Evolutionary conservation across 2,888 invertebrate genomes (phyloP).

Genomic region (Holacanthella duospinosa): DNA sequence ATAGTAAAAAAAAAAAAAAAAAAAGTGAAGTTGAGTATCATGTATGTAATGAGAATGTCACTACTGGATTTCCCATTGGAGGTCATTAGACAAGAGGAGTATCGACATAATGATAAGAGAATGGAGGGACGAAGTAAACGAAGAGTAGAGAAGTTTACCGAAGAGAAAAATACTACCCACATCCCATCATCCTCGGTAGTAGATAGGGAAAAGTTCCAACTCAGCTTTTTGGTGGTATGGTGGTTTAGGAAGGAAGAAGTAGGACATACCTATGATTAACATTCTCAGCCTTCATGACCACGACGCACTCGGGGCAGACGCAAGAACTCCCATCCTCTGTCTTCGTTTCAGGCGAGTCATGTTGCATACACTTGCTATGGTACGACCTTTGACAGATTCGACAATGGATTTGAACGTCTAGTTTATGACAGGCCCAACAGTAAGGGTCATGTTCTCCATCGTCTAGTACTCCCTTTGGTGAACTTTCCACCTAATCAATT

Average conservation of each 20-base stretch:
- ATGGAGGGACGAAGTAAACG: constrained; percentile 5
- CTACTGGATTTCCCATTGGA: too few species aligned
- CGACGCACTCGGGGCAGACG: constrained; percentile 75
- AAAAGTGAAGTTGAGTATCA: too few species aligned
- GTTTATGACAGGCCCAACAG: constrained; percentile 86
- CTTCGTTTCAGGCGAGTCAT: constrained; percentile 38
- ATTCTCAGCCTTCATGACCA: constrained; percentile 60
- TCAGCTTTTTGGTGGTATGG: background rate
- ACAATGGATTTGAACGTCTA: constrained; percentile 52
- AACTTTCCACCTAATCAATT: background rate
- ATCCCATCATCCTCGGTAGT: too few species aligned
- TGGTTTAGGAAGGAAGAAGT: background rate
- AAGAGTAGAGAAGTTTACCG: too few species aligned
- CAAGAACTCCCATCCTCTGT: constrained; percentile 33
- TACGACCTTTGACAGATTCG: constrained; percentile 74
- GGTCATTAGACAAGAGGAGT: too few species aligned
- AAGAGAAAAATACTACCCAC: too few species aligned
- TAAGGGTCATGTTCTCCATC: constrained; percentile 52
- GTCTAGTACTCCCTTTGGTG: background rate
- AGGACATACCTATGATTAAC: constrained; percentile 39
- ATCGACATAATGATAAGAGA: too few species aligned
- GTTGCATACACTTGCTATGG: constrained; percentile 64
- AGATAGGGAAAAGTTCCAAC: too few species aligned
- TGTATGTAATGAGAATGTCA: too few species aligned
- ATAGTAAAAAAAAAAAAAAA: background rate